Evolutionary conservation across 2,888 invertebrate species (phyloP).

Genomic region (Eristalinus sepulchralis): DNA sequence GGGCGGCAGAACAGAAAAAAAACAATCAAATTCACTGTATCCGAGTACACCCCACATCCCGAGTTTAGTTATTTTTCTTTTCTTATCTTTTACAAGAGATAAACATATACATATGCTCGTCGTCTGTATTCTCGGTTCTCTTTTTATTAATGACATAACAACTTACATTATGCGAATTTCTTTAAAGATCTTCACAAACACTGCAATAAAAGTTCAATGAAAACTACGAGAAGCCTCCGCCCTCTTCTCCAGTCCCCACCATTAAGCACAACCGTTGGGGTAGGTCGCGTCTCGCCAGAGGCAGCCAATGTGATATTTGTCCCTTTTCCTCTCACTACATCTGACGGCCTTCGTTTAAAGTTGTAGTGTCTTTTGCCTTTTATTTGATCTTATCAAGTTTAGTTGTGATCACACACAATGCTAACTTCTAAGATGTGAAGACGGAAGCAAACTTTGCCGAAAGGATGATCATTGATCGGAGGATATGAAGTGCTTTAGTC

Average conservation of each 20-base stretch:
- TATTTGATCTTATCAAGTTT: conserved; percentile 4
- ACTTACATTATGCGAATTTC: background rate
- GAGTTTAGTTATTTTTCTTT: background rate
- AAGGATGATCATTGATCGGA: background rate
- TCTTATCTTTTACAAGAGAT: background rate
- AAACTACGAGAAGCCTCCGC: background rate
- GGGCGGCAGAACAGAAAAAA: conserved; percentile 5
- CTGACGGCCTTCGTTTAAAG: conserved; percentile 5
- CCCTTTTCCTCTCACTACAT: conserved; percentile 38
- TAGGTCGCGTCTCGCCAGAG: conserved; percentile 30
- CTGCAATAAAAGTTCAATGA: conserved; percentile 11
- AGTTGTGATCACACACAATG: background rate
- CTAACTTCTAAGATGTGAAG: background rate
- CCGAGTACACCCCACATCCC: background rate
- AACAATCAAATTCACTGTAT: no score
- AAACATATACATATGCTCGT: background rate
- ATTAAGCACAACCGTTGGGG: conserved; percentile 13
- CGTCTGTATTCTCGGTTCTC: background rate
- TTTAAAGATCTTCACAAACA: background rate
- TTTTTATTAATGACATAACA: background rate
- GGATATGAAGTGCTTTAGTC: background rate
- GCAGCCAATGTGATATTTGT: conserved; percentile 11
- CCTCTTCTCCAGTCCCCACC: conserved; percentile 9
- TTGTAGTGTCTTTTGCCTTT: conserved; percentile 9
- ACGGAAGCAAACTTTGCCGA: background rate